Base-by-base conservation (phyloP, 1,140 invertebrate genomes). In the Danaus melanippus region DNA sequence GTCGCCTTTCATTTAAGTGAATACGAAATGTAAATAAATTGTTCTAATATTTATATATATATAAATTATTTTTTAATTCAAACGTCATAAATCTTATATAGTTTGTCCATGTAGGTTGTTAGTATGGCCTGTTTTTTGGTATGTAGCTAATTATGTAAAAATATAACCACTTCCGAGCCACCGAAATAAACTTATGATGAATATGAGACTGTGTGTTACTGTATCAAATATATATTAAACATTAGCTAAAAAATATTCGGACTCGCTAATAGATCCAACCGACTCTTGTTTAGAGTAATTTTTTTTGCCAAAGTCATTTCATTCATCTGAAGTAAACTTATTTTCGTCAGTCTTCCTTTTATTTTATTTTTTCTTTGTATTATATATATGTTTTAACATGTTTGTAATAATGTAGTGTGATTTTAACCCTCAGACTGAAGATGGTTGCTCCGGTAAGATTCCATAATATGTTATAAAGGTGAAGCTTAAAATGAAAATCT, bases 231-330 rank as follows among this genome's bases (percentile, higher is more conserved):
- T 61, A 56, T 65, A 56, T 60, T 50, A 42, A 53, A 51, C 50
- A 56, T 57, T 61, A 56, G 12, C 12, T 43, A 46, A 42, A 44
- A 32, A 44, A 48, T 43, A 56, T 56, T 54, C 50, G 65, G 58
- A 42, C 64, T 68, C 69, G 69, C 66, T 68, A 71, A 71, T 68
- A 66, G 64, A 64, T 67, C 61, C 57, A 46, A 66, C 54, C 56
- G 60, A 71, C 65, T 67, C 65, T 50, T 50, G 10, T 42, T 8
- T 50, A 42, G 17, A 50, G 40, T 15, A 9, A 17, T 50, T 74
- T 68, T 71, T 78, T 80, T 74, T 76, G 76, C 75, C 74, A 83
- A 83, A 85, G 78, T 66, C 67, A 60, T 71, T 74, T 71, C 67
- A 69, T 46, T 44, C 56, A 53, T 46, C 53, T 47, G 76, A 72